phyloP scores from a whole-genome alignment of 92 coral and sea anemone species.

The Palythoa heliodiscus region DNA sequence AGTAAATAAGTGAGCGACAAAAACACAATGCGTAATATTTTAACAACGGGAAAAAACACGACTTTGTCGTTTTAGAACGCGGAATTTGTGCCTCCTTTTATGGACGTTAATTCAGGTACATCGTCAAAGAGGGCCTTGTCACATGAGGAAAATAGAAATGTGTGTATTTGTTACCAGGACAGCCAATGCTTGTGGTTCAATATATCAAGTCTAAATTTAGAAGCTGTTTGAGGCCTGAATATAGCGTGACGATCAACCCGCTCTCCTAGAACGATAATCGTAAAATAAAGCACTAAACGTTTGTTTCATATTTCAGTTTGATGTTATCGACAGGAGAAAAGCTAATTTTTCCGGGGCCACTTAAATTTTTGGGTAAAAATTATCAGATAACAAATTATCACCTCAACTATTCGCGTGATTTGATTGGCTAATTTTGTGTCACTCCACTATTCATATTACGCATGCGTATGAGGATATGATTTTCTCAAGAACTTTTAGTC shows the following conservation, averaged over 20 bases:
- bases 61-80: neutral
- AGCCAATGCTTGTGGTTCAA: neutral
- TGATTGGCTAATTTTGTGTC: conserved; percentile 79
- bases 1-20: neutral
- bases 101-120: neutral
- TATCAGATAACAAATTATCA: conserved; percentile 8
- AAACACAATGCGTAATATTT: neutral
- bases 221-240: neutral
- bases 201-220: conserved; percentile 27
- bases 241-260: conserved; percentile 30
- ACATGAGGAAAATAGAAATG: neutral
- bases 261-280: neutral
- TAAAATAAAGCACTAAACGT: neutral
- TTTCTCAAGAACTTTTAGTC: conserved; percentile 32
- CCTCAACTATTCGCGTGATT: conserved; percentile 28
- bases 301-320: neutral
- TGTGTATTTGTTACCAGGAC: conserved; percentile 24
- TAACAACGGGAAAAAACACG: neutral
- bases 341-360: neutral
- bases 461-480: conserved; percentile 62
- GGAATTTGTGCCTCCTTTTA: neutral
- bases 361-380: conserved; percentile 2
- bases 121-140: neutral
- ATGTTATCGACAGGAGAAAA: neutral
- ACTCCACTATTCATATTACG: conserved; percentile 85